phyloP scores from a whole-genome alignment of 2,113 vertebrate species.

The Rhineura floridana region DNA sequence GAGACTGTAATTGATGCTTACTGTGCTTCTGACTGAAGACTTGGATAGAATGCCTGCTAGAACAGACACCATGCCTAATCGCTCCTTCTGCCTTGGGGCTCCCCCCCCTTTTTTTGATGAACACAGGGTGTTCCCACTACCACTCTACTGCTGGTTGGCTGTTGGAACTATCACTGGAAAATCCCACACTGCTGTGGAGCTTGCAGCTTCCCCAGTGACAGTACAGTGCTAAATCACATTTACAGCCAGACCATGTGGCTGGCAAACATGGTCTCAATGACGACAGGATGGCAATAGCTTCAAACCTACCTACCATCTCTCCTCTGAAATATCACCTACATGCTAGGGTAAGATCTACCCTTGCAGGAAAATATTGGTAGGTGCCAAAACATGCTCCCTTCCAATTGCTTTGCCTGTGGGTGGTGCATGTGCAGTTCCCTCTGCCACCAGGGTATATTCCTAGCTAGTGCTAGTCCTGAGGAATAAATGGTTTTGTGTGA shows the following conservation, averaged over 20 bases:
- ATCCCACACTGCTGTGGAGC: slow-evolving; percentile 8
- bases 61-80: slow-evolving; percentile 30
- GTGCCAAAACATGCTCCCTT: neutral
- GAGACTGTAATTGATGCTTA: neutral
- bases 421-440: neutral
- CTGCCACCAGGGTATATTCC: neutral
- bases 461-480: neutral
- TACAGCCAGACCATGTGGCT: neutral
- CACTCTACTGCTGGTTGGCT: neutral
- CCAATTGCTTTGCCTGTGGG: neutral
- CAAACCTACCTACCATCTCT: neutral
- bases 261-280: neutral
- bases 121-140: neutral
- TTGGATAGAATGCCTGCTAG: slow-evolving; percentile 20
- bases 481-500: too few species aligned
- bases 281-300: neutral
- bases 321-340: neutral
- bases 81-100: slow-evolving; percentile 11
- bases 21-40: slow-evolving; percentile 7
- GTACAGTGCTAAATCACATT: slow-evolving; percentile 4
- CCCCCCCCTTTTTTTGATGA: neutral
- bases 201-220: neutral
- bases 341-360: too few species aligned
- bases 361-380: neutral
- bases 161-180: neutral